Base-by-base conservation (phyloP, 2,113 vertebrate genomes). In the Zootoca vivipara region DNA sequence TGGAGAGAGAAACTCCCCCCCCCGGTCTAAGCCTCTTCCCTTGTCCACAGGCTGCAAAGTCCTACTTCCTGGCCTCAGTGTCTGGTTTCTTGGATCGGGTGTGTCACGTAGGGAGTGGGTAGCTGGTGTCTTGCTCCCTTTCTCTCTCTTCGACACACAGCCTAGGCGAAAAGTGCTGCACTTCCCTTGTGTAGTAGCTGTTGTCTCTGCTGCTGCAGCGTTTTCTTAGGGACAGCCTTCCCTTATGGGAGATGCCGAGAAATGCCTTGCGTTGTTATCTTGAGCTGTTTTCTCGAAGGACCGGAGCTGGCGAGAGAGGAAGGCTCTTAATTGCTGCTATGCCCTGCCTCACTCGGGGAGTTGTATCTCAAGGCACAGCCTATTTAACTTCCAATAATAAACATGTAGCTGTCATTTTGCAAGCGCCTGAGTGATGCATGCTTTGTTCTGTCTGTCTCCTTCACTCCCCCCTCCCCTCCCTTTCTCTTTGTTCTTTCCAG, bases 401-500 rank as follows among this genome's bases (percentile, higher is more conserved):
- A 75, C 46, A 24, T 78, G 28, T 86, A 38, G 72, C 30, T 83
- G n/a, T 69, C 42, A 26, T 33, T 81, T 67, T 56, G 58, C 24
- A 28, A 26, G 72, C 20, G 58, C 12, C 8, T 20, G 28, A 86
- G 65, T 62, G 42, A 77, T 40, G 42, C 1, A 9, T 82, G 70
- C 28, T 62, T 52, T 77, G 78, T 42, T 35, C n/a, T 75, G 30
- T 7, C 26, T 78, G 33, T 85, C 74, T 20, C 16, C 18, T 35
- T 26, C 20, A 15, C 18, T n/a, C 67, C 7, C 26, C 89, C 20
- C 1, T 56, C 81, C 93, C 52, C 74, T 74, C 26, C 35, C 74
- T 67, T 65, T 74, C 26, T n/a, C 74, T 67, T 65, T 1, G 28
- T 75, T 30, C 6, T 38, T 33, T 78, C 75, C 90, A 97, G 97